phyloP scores from a whole-genome alignment of 2,888 invertebrate species.

The Gandaritis pyraliata region DNA sequence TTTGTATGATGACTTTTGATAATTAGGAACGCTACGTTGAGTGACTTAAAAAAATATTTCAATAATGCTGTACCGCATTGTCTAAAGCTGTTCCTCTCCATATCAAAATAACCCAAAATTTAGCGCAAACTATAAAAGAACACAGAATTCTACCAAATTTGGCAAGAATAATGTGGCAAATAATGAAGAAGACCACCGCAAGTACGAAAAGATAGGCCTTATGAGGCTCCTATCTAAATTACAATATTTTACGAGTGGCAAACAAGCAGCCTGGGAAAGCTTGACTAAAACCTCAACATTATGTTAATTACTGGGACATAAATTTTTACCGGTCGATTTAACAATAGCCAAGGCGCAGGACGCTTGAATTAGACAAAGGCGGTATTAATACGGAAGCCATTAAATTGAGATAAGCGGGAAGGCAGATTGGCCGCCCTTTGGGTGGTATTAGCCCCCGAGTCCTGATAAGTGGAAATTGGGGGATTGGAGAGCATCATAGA shows the following conservation, averaged over 20 bases:
- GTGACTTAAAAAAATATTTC: neutral
- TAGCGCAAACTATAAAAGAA: conserved; percentile 1
- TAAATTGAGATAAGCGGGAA: conserved; percentile 79
- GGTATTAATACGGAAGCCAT: conserved; percentile 83
- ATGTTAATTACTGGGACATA: conserved; percentile 51
- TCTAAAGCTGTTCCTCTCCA: conserved; percentile 9
- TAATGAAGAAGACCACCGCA: conserved; percentile 22
- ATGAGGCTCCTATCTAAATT: conserved; percentile 31
- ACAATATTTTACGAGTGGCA: conserved; percentile 37
- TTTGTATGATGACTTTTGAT: conserved; percentile 4
- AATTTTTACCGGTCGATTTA: conserved; percentile 78
- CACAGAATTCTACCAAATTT: conserved; percentile 15
- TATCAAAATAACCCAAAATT: conserved; percentile 19
- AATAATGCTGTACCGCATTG: neutral
- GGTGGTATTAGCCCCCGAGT: conserved; percentile 79
- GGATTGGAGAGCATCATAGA: conserved; percentile 68
- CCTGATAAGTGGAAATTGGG: conserved; percentile 78
- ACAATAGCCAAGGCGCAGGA: conserved; percentile 67
- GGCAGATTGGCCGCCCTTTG: conserved; percentile 82
- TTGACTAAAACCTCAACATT: conserved; percentile 39
- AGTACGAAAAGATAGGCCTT: conserved; percentile 33
- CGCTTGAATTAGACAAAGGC: conserved; percentile 81
- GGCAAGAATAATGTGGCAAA: conserved; percentile 15
- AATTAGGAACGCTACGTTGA: neutral
- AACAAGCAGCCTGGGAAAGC: conserved; percentile 34